Evolutionary conservation across 2,113 vertebrate genomes (phyloP), one percentile per base, ranked within the genome.

Genomic region (Arvicanthis niloticus): DNA sequence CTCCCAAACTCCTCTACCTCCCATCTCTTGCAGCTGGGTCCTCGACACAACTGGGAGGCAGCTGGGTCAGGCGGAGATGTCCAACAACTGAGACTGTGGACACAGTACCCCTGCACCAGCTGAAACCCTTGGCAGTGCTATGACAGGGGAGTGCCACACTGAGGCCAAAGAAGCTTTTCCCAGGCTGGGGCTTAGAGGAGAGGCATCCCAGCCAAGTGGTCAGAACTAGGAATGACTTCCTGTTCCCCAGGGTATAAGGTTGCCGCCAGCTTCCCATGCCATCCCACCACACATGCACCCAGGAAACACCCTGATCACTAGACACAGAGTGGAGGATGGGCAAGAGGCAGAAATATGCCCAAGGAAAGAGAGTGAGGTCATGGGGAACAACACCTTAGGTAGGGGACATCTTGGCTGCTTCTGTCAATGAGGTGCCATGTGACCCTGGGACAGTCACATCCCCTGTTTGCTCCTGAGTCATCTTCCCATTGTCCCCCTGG

Each of bases 161-260:
- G n/a, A 65, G 67, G 93, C 97, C 97, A 97, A 96, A 82, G 89
- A 19, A 21, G 78, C 42, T 21, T 89, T 98, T 98, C 98, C 97
- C 98, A 98, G 97, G 97, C 82, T 76, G 86, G 45, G 94, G 94
- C 96, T 97, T 97, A 97, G 92, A 91, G 77, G n/a, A 96, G 9
- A 67, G 24, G 29, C 4, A 68, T 77, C 72, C 10, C 3, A 53
- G 97, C 97, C 97, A 98, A 97, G 72, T 42, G 73, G 76, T 60
- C 90, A 84, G 85, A 70, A 70, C 72, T 10, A 31, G 13, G 22
- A 60, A 78, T 5, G 0, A 92, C 93, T 97, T 97, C 97, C 97
- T 97, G 92, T 34, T 51, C 84, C 15, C 19, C 1, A 2, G 1
- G 5, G 67, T 37, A 24, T 3, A 26, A 67, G 53, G 70, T n/a